Base-by-base conservation (phyloP, 2,797 vertebrate genomes). In the Peromyscus attwateri region DNA sequence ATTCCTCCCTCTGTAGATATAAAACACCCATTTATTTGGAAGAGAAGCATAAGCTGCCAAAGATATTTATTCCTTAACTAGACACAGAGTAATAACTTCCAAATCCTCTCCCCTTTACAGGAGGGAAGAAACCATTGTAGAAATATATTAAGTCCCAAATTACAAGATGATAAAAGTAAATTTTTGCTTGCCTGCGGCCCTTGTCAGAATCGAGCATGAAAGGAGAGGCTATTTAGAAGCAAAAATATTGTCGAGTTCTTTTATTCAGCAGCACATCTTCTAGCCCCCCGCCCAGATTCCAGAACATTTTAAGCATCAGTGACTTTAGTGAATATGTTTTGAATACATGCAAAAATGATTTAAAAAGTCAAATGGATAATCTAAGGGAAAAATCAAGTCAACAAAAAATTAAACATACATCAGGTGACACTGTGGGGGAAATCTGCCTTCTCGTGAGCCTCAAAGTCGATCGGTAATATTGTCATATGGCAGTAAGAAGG, bases 1-100 rank as follows among this genome's bases (percentile, higher is more conserved):
- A 70, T 70, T 79, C 89, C 73, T 79, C 60, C 27, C 55, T 91
- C 80, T 70, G 13, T 37, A 60, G 77, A 92, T 62, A 49, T 14
- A 75, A 97, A 95, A 80, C 17, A 83, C 21, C 46, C 55, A 89
- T 94, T 94, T 95, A 88, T 96, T 94, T 93, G 73, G 46, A 96
- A 92, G 70, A 37, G 55, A 89, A 92, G 27, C 23, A 70, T 1
- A 89, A 75, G 68, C 57, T 79, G 40, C 95, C 62, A 85, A 76
- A 49, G 64, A 4, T 89, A 73, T 89, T 82, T 93, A 90, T 82
- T 95, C 94, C 76, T 85, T 94, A 96, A 95, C 16, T 76, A 90
- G 57, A 96, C 64, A 57, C 55, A 77, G 52, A 91, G 34, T 68
- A 66, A 83, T 91, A 89, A 92, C 77, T 89, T 95, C 23, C 71